These are phyloP conservation scores for Mus pahari DNA, from an alignment of 2,113 vertebrate genomes.

Conservation along the genomic window DNA sequence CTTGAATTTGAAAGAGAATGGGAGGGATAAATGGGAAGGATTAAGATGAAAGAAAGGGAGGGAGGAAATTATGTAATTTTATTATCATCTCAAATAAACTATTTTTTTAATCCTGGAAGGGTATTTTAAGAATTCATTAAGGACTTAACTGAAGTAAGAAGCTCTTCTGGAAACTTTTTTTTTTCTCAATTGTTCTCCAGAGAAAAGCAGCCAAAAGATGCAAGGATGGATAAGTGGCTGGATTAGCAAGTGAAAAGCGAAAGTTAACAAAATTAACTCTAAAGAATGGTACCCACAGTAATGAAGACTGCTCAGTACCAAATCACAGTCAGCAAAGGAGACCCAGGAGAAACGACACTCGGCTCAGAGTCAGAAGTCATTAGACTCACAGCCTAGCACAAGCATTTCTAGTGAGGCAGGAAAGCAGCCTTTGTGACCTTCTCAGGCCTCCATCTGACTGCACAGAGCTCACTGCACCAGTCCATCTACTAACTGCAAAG, in stretches of 20 bases:
- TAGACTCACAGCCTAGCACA: neutral
- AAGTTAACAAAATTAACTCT: neutral
- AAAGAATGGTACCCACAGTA: neutral
- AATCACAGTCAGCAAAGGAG: neutral
- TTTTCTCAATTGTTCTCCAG: conserved; percentile 1
- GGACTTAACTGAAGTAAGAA: neutral
- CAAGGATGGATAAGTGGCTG: too few relatives aligned
- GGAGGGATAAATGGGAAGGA: neutral
- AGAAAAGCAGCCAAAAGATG: neutral
- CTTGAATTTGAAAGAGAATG: neutral
- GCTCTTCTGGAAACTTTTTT: neutral
- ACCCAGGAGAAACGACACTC: neutral
- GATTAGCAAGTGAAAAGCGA: neutral
- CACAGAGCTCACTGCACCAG: neutral
- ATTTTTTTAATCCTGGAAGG: neutral
- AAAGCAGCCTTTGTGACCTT: neutral
- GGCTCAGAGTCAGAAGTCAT: neutral
- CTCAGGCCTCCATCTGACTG: neutral
- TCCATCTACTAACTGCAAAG: neutral
- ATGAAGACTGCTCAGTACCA: neutral
- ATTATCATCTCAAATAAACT: neutral
- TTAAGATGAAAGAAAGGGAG: neutral
- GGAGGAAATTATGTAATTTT: neutral
- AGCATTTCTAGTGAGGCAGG: neutral
- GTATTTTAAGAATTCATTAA: neutral